Conservation (phyloP, 2,888 invertebrate genomes). For the Halictus quadricinctus region DNA sequence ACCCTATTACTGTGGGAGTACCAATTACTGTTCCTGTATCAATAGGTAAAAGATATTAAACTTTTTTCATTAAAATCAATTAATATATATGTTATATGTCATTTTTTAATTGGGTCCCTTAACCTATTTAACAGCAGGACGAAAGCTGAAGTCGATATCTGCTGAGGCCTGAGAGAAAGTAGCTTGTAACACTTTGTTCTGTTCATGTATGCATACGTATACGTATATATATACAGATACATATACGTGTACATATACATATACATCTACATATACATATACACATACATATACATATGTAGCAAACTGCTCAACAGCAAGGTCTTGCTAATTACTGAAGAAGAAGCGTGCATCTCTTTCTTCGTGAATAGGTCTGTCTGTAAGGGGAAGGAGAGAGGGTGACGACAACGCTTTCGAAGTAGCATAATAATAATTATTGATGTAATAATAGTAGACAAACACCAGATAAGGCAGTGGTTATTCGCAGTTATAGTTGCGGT, state of each 20-base stretch:
- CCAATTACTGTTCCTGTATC: too few relatives aligned
- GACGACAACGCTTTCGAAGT: constrained; percentile 70
- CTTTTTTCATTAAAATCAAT: too few relatives aligned
- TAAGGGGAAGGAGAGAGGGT: constrained; percentile 27
- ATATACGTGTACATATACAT: constrained; percentile 28
- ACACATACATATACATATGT: constrained; percentile 41
- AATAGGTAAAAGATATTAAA: too few relatives aligned
- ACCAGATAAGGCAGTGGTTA: constrained; percentile 83
- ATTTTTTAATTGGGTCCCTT: too few relatives aligned
- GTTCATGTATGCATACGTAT: neutral
- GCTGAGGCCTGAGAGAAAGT: neutral
- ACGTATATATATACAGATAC: neutral
- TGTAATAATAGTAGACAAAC: constrained; percentile 81
- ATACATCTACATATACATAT: neutral
- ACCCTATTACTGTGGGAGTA: too few relatives aligned
- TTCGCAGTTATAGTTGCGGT: constrained; percentile 83
- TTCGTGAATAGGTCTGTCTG: constrained; percentile 62
- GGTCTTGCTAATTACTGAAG: constrained; percentile 64
- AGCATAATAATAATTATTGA: constrained; percentile 74
- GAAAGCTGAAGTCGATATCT: neutral
- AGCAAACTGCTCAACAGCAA: constrained; percentile 63
- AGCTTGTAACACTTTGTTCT: neutral
- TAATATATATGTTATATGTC: too few relatives aligned
- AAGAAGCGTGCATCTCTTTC: constrained; percentile 71
- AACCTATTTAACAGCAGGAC: neutral